Evolutionary conservation across 2,797 vertebrate species (phyloP).

Genomic region (Pseudocheirus occidentalis): DNA sequence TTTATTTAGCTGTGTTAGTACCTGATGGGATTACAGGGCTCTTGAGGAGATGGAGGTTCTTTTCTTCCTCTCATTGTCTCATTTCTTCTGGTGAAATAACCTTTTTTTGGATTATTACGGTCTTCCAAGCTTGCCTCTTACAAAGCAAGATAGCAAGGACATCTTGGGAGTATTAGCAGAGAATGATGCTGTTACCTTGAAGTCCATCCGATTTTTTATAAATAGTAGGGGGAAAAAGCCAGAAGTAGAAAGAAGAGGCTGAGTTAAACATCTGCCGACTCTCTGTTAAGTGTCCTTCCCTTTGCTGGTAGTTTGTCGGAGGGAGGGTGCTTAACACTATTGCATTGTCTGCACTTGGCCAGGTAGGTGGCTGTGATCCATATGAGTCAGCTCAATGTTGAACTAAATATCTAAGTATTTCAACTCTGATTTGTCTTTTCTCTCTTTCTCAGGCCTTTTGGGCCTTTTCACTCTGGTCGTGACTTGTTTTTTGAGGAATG

Average conservation of each 20-base stretch:
- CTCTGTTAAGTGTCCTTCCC: not conserved
- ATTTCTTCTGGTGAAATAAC: not conserved
- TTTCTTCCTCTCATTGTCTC: not conserved
- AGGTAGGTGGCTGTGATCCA: not conserved
- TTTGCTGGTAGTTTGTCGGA: no score
- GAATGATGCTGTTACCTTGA: not conserved
- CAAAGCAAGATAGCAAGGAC: not conserved
- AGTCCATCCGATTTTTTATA: not conserved
- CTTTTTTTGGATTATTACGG: not conserved
- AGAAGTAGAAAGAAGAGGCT: not conserved
- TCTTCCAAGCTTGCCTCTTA: slow-evolving; percentile 1
- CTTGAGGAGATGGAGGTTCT: not conserved
- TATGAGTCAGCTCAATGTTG: not conserved
- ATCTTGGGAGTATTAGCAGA: not conserved
- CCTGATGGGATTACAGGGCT: not conserved
- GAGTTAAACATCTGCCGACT: not conserved
- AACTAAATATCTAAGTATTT: not conserved
- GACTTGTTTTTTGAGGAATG: not conserved
- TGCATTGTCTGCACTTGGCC: not conserved
- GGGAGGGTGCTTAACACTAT: not conserved
- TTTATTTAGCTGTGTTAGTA: not conserved
- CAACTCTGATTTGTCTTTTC: not conserved
- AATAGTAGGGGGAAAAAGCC: not conserved
- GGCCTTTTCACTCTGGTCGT: not conserved
- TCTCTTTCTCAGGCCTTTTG: not conserved